These are phyloP conservation scores for human (Homo sapiens) DNA, from an alignment of 2,113 vertebrate genomes.

Conservation along the genomic window DNA sequence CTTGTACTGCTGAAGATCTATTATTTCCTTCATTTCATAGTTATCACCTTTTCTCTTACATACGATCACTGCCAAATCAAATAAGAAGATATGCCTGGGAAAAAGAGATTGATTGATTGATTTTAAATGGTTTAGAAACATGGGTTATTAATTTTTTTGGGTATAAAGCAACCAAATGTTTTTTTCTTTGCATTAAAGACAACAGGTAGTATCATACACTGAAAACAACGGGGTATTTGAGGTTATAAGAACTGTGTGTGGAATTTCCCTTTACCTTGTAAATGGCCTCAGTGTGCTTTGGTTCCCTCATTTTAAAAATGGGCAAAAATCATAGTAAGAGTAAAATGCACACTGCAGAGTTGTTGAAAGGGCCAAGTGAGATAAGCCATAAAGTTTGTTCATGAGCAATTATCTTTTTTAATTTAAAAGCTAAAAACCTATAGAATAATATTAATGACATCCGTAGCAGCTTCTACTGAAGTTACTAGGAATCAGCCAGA, in stretches of 20 bases:
- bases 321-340: not conserved
- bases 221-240: not conserved
- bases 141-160: not conserved
- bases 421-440: not conserved
- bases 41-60: conserved; percentile 96
- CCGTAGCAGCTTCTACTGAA: not conserved
- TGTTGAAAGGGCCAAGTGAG: not conserved
- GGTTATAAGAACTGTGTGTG: too few species aligned
- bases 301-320: not conserved
- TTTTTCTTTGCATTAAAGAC: not conserved
- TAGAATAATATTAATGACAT: not conserved
- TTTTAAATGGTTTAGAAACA: not conserved
- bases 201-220: rapidly evolving
- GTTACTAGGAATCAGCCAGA: not conserved
- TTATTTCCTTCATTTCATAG: conserved; percentile 99
- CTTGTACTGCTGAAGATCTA: conserved; percentile 97
- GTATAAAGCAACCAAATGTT: not conserved
- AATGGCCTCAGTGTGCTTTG: not conserved
- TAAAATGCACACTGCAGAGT: not conserved
- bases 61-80: conserved; percentile 95
- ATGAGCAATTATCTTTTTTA: not conserved
- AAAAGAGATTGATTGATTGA: not conserved
- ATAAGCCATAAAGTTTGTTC: not conserved
- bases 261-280: not conserved
- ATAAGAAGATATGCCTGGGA: conserved; percentile 96